Evolutionary conservation across 2,888 invertebrate genomes (phyloP), one percentile per base, ranked within the genome.

Genomic region (Exocentrus adspersus): DNA sequence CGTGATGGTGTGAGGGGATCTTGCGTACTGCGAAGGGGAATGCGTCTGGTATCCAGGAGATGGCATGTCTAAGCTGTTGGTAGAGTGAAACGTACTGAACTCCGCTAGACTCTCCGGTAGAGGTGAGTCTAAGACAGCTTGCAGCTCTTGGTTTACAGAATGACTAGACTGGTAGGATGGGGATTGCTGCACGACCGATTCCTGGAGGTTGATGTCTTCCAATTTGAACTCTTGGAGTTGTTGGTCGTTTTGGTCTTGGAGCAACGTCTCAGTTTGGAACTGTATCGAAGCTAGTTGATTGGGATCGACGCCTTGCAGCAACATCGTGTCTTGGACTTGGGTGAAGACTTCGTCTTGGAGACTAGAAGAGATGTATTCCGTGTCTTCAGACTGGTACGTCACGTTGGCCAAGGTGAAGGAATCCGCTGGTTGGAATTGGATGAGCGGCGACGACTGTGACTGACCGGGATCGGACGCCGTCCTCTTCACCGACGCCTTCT

Each of bases 21-120:
- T 73, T 2, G 80, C 72, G 70, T 81, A 82, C 63, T 82, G 79
- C 66, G 82, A 79, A 20, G 83, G 81, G 14, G 82, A 82, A 77
- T 77, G 84, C 67, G 81, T 85, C 78, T 80, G 81, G 41, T 72
- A 72, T 58, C 77, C 76, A 2, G 83, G 82, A 6, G 83, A 82
- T 42, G 87, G 86, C 66, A 83, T 76, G 63, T 81, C 81, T 56
- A 83, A 64, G 52, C 76, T 81, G 24, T 75, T 78, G 3, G 79
- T 73, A 72, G 87, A 85, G 82, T 91, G 92, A 80, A 92, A 92
- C 64, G 93, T 90, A 75, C 92, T 91, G 81, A 94, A 92, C 81
- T 94, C 92, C 17, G 93, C 92, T 72, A 92, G 81, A 63, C 92
- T 90, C 82, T 93, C 92, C 1, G 92, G 92, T 50, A 93, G 81